Percentiles rank a stretch among this genome's conserved stretches.
These are phyloP conservation scores for Sisyra nigra DNA, from an alignment of 2,888 invertebrate genomes.

Conservation along the genomic window DNA sequence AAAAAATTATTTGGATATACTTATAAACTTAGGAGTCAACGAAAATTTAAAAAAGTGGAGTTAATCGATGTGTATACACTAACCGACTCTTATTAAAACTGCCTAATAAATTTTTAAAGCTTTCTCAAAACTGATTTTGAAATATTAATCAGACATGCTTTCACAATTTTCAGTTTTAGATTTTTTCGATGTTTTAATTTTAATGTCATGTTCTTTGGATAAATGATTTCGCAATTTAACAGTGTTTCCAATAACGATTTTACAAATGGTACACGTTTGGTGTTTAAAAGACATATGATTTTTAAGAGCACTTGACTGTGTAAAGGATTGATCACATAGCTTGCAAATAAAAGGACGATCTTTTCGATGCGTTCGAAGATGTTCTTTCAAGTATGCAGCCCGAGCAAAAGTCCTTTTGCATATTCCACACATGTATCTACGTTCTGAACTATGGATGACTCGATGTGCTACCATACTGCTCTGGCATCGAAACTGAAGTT, in stretches of 20 bases:
- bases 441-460: conserved; percentile 11
- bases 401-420: conserved; percentile 17
- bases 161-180: no score
- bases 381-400: conserved; percentile 18
- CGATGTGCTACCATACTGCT: conserved; percentile 14
- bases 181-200: not conserved
- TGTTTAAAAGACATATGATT: conserved; percentile 17
- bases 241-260: conserved; percentile 12
- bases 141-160: no score
- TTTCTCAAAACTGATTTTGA: no score
- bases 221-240: conserved; percentile 13
- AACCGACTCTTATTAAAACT: no score
- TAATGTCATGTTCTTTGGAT: conserved; percentile 12
- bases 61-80: no score
- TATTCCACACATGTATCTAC: conserved; percentile 14
- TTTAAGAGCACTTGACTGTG: conserved; percentile 18
- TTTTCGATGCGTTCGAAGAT: conserved; percentile 14
- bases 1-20: no score
- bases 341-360: conserved; percentile 13
- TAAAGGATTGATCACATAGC: conserved; percentile 15
- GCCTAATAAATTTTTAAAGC: no score
- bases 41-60: no score
- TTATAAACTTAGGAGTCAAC: no score
- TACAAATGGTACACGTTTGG: conserved; percentile 13
- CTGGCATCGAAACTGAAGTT: conserved; percentile 13